A percentile compares a stretch with the other conserved stretches of the same genome.
Conservation (phyloP, 2,797 vertebrate species). For the Alectoris magna region DNA sequence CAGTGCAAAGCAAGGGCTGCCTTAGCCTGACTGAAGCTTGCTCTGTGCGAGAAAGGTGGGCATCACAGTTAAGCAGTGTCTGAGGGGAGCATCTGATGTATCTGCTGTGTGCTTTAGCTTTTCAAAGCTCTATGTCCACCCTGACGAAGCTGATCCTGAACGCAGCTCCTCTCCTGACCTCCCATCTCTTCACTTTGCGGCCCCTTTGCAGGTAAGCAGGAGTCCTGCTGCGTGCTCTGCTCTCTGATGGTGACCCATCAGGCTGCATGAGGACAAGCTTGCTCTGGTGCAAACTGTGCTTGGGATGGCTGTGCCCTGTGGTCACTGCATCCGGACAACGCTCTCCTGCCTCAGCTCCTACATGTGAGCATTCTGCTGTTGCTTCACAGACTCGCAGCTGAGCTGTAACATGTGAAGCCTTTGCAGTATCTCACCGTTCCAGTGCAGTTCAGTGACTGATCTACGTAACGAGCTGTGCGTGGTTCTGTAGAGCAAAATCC, state of each 20-base stretch:
- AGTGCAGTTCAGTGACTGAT: background rate
- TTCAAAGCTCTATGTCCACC: conserved; percentile 25
- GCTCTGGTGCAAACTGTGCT: background rate
- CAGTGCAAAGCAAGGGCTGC: background rate
- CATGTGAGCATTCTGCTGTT: background rate
- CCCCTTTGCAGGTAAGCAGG: conserved; percentile 71
- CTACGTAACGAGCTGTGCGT: background rate
- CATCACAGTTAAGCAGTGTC: background rate
- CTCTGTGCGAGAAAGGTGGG: background rate
- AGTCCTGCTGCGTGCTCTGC: background rate
- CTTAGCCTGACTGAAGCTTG: background rate
- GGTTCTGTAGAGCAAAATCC: background rate
- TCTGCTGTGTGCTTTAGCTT: conserved; percentile 51
- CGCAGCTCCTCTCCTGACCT: conserved; percentile 52
- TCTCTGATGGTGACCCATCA: background rate
- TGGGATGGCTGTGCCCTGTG: background rate
- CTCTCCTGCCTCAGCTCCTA: background rate
- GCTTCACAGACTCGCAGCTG: background rate
- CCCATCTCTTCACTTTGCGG: conserved; percentile 2
- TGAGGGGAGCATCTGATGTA: background rate
- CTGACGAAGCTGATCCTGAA: conserved; percentile 12
- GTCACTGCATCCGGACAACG: background rate
- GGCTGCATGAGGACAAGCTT: rapidly evolving
- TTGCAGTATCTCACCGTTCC: background rate
- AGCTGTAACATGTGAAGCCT: background rate